Base-by-base conservation (phyloP, 2,113 vertebrate species). In the Hippocampus barbouri region DNA sequence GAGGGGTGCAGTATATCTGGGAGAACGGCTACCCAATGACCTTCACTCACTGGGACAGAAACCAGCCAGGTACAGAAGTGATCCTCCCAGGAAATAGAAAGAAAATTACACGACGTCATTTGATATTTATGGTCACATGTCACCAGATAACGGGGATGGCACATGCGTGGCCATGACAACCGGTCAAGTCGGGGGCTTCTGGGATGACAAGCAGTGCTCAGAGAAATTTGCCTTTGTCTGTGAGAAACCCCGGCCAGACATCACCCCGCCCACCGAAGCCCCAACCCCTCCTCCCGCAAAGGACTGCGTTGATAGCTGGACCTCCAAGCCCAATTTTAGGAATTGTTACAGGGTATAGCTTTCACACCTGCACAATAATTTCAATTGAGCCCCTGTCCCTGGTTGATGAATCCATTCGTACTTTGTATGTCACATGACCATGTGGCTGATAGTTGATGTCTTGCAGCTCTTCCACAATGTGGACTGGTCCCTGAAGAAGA, bases 1-100 rank as follows among this genome's bases (percentile, higher is more conserved):
- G 87, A 49, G 92, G 92, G 1, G 88, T 93, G 43, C 89, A 94
- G 79, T 94, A 93, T 72, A 14, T 81, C 64, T 94, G 93, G 93
- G 92, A 91, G 74, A 89, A 89, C 3, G 86, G 78, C 3, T 67
- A 16, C 0, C 59, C 87, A 7, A 75, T 93, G 23, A 87, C 89
- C 20, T 94, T 88, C 82, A 91, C 91, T 38, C 88, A 94, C 87
- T 94, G 93, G 93, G 90, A 92, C 75, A 84, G 75, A 74, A 66
- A 89, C 40, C 89, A 92, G 83, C 93, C 93, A 82, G 88, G 93
- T 93, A 87, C 57, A 11, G 63, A 40, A 53, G 3, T 25, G 30
- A 49, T 34, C 15, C 16, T 21, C 23, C 7, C 6, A 25, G 5
- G 11, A 11, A 53, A 40, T 5, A 25, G 15, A 8, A 3, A 15